Evolutionary conservation across 2,113 vertebrate genomes (phyloP), one percentile per base, ranked within the genome.

Genomic region (Rhagologus leucostigma): DNA sequence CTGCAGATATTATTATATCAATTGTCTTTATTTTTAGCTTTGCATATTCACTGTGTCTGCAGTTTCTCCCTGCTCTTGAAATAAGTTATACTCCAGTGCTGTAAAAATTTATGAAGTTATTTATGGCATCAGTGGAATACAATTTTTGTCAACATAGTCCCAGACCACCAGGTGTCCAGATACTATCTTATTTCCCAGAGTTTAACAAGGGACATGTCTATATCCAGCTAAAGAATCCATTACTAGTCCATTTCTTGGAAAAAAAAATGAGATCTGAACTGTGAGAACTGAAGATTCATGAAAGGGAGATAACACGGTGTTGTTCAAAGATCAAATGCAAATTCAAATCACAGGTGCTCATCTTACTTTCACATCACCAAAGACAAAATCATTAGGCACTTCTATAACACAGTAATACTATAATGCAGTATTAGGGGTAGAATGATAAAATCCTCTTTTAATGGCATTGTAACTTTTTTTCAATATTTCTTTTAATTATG

Each of bases 261-360:
- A 18, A 78, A 59, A 91, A 93, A 90, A 96, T 33, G 85, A 90
- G 35, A 68, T 78, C 84, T 57, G 16, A 47, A 70, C 11, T 35
- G 80, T 80, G 89, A 94, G 94, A 95, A 92, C 50, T 80, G 62
- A 97, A 97, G 84, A 87, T 74, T 95, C 53, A 56, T 52, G 79
- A 42, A 47, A 67, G 77, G 30, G 26, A 70, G 30, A 87, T 79
- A 96, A 68, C 1, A 16, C 26, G 46, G n/a, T 90, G 42, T 49
- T 93, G 32, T 93, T 95, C 49, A 95, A 88, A 97, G 63, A 95
- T 49, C 90, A 90, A 93, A 90, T 57, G 76, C 26, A 96, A 95
- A 98, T 96, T 94, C 89, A 76, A 89, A 70, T 59, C 70, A 81
- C n/a, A 87, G 55, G 23, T 60, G 13, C 2, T 50, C 49, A 42